These are phyloP conservation scores for Rhagophthalmus giganteus DNA, from an alignment of 2,888 invertebrate genomes.

Conservation along the genomic window DNA sequence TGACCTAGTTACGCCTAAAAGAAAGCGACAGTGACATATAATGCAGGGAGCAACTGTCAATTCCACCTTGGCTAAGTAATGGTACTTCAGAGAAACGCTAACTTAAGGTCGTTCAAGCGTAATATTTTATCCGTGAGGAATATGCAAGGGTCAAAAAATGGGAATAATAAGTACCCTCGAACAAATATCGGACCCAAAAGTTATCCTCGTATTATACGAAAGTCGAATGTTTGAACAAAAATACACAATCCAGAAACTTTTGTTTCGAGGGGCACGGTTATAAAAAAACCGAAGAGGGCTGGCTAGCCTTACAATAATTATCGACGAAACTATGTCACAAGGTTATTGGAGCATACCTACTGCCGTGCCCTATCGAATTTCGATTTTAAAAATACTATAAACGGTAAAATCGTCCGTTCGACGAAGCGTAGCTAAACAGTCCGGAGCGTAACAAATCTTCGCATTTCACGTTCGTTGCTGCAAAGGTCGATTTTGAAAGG, in stretches of 20 bases:
- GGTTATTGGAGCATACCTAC: slow-evolving; percentile 13
- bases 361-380: slow-evolving; percentile 18
- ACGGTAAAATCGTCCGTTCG: slow-evolving; percentile 19
- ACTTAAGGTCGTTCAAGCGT: slow-evolving; percentile 10
- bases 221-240: no score
- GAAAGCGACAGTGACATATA: slow-evolving; percentile 33
- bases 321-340: slow-evolving; percentile 10
- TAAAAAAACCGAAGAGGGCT: no score
- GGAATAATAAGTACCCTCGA: slow-evolving; percentile 1
- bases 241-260: no score
- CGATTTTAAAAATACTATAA: slow-evolving; percentile 16
- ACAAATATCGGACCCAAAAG: background rate
- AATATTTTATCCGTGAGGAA: slow-evolving; percentile 7
- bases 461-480: slow-evolving; percentile 17
- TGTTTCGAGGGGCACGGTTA: no score
- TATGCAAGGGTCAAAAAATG: slow-evolving; percentile 2
- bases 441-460: slow-evolving; percentile 29
- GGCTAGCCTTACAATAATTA: no score
- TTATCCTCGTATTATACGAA: background rate
- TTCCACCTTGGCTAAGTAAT: slow-evolving; percentile 30
- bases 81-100: slow-evolving; percentile 21
- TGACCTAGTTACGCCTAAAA: slow-evolving; percentile 29
- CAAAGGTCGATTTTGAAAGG: slow-evolving; percentile 21
- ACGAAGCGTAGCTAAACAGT: slow-evolving; percentile 28
- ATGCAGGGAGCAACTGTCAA: slow-evolving; percentile 31